Percentiles rank a stretch among this genome's conserved stretches.
These are phyloP conservation scores for Elachura formosa DNA, from an alignment of 2,113 vertebrate species.

Conservation along the genomic window DNA sequence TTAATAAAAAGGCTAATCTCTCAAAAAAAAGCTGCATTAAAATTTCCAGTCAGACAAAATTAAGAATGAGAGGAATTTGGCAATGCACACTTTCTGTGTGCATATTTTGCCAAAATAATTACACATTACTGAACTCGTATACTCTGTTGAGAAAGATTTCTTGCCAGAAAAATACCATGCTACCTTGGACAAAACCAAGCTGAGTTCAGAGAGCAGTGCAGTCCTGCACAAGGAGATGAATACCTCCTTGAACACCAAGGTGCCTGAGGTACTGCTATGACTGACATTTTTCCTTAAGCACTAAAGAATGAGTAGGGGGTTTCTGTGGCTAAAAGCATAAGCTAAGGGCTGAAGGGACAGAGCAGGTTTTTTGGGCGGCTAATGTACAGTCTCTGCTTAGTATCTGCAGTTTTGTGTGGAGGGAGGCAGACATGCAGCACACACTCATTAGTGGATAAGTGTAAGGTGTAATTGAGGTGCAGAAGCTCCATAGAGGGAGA, in stretches of 20 bases:
- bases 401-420: neutral
- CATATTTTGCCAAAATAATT: neutral
- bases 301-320: neutral
- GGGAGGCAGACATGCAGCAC: neutral
- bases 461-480: neutral
- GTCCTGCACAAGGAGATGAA: neutral
- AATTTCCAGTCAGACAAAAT: neutral
- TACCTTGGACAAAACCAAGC: neutral
- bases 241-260: neutral
- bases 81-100: neutral
- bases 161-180: neutral
- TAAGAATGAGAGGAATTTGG: neutral
- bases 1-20: too few relatives aligned
- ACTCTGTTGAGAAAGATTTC: neutral
- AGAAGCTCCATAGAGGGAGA: neutral
- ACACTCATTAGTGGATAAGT: neutral
- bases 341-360: neutral
- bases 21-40: neutral
- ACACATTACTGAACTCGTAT: neutral
- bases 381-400: neutral
- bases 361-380: neutral
- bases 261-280: neutral
- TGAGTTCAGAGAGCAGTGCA: neutral
- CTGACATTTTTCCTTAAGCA: neutral
- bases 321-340: neutral